Base-by-base conservation (phyloP, 2,113 vertebrate species). In the Myodes glareolus region DNA sequence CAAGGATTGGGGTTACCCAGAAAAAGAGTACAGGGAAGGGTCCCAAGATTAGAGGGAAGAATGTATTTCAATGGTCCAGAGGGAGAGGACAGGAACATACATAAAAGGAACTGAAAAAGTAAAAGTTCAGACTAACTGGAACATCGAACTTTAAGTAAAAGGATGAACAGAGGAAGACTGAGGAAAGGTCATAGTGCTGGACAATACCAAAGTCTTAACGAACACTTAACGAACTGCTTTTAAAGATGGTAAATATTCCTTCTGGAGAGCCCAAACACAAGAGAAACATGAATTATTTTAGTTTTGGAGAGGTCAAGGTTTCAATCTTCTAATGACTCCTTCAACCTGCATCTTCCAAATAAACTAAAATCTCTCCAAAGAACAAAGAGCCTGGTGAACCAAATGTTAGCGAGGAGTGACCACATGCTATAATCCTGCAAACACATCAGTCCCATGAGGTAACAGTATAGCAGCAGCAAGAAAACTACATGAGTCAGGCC, bases 311-410 rank as follows among this genome's bases (percentile, higher is more conserved):
- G 45, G 45, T 85, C 82, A 75, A 78, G 61, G 29, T 23, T 95
- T 91, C 89, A 45, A 17, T 84, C 23, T 76, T 76, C 55, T 8
- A 86, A 94, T 39, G 77, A 80, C 23, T 94, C 47, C 84, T 45
- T 96, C 88, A 92, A 88, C 55, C 68, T 80, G 76, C 36, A 88
- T 78, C 76, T 95, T 88, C 42, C 90, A 96, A 96, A 94, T 81
- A 93, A 89, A 94, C 68, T 23, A 70, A 95, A 95, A 81, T 6
- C 39, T 11, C 52, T 17, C 39, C 23, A 36, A 97, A 94, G 77
- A 21, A 77, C 52, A 77, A 84, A 70, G 58, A 67, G 50, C 63
- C 82, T 23, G 7, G 14, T n/a, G 75, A 72, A 84, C 50, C 73
- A 85, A 90, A 91, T 5, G n/a, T 52, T 50, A 92, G 39, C 8